Evolutionary conservation across 2,113 vertebrate genomes (phyloP), one percentile per base, ranked within the genome.

Genomic region (Ctenodactylus gundi): DNA sequence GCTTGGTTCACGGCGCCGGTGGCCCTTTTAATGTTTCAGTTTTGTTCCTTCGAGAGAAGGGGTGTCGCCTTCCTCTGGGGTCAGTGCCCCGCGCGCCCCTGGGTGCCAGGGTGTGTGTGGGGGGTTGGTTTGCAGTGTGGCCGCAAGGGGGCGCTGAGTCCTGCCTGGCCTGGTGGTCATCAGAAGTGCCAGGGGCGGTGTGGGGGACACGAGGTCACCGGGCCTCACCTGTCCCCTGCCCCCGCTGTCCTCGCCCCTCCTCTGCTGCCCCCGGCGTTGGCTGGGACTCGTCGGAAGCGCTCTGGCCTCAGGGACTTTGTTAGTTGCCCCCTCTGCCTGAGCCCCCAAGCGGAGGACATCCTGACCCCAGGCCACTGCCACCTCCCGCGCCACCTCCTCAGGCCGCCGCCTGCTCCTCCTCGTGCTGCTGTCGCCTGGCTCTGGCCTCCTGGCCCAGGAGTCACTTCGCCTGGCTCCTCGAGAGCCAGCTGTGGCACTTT

Each of bases 21-120:
- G 12, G 10, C 80, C 72, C 77, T 53, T 53, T 23, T 2, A 29
- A n/a, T 70, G 6, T 92, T 87, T 91, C 51, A 0, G 3, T 81
- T 88, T 94, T 58, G 2, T 51, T 93, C 83, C 94, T 34, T 25
- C 14, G 70, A 39, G 31, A 46, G 92, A 60, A 17, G 27, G 72
- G 20, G 7, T 20, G 65, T 27, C 44, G 41, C 3, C 21, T 29
- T 17, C 14, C 7, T 36, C 20, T 0, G 6, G 53, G 41, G 14
- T 6, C 0, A 13, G 29, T 18, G 8, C 51, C 57, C 1, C 2
- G 41, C 17, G 2, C 31, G 62, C 36, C 41, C 81, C 29, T n/a
- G n/a, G 34, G 7, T 29, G 36, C 9, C 1, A 39, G 60, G 34
- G 41, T 0, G 15, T 8, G 41, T 17, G 9, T 46, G 44, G 13